Conservation (phyloP, 2,797 vertebrate species). For the Neosilurus hyrtlii region DNA sequence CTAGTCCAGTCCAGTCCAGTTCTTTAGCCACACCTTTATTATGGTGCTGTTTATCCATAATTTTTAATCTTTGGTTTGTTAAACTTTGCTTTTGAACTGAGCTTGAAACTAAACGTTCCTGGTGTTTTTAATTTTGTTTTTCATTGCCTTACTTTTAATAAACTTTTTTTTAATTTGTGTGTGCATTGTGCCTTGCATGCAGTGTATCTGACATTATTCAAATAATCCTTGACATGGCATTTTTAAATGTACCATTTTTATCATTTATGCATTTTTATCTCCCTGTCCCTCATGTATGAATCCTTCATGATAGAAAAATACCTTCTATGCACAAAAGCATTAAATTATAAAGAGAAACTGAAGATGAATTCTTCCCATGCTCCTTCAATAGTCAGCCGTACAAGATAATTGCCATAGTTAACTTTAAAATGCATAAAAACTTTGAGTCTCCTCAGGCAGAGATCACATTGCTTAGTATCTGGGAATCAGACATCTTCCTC, state of each 20-base stretch:
- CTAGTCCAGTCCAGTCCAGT: too few relatives aligned
- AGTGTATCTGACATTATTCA: not conserved
- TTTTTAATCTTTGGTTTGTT: too few relatives aligned
- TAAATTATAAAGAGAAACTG: not conserved
- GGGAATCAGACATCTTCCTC: constrained; percentile 36
- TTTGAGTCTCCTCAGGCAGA: constrained; percentile 5
- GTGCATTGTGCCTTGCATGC: too few relatives aligned
- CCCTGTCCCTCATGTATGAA: not conserved
- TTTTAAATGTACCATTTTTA: not conserved
- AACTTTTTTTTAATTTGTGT: too few relatives aligned
- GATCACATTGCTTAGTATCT: constrained; percentile 31
- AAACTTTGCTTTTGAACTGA: too few relatives aligned
- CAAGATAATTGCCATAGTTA: not conserved
- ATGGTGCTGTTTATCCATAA: too few relatives aligned
- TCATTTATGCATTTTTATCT: not conserved
- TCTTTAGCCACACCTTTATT: too few relatives aligned
- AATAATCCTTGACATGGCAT: not conserved
- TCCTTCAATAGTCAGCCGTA: not conserved
- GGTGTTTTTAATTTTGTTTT: too few relatives aligned
- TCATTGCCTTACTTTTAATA: too few relatives aligned
- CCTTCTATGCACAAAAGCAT: not conserved
- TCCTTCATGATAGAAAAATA: not conserved
- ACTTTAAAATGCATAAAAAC: not conserved
- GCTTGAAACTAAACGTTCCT: too few relatives aligned
- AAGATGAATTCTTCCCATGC: not conserved